Conservation (phyloP, 2,797 vertebrate genomes). For the Sciaenops ocellatus region DNA sequence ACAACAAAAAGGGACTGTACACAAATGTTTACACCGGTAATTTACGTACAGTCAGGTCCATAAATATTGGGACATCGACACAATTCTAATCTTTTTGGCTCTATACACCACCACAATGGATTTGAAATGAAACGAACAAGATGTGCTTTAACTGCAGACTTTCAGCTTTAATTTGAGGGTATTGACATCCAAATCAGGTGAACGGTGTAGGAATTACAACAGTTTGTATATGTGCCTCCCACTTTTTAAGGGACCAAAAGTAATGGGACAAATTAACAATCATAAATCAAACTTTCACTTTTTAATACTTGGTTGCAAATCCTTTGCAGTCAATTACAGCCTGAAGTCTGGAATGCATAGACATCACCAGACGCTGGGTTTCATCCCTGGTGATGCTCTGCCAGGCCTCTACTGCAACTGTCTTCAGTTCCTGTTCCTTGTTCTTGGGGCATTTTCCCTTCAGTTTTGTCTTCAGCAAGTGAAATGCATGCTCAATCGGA, state of each 20-base stretch:
- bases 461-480: constrained; percentile 3
- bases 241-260: too few species aligned
- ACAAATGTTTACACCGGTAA: not conserved
- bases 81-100: too few species aligned
- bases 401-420: too few species aligned
- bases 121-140: constrained; percentile 11
- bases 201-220: constrained; percentile 66
- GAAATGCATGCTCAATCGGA: not conserved
- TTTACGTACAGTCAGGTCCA: too few species aligned
- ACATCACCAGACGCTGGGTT: too few species aligned
- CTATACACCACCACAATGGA: constrained; percentile 1
- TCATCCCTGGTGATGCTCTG: too few species aligned
- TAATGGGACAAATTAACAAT: not conserved
- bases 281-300: constrained; percentile 30
- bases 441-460: too few species aligned
- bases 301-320: constrained; percentile 58
- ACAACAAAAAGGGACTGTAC: not conserved
- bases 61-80: too few species aligned
- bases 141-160: constrained; percentile 53
- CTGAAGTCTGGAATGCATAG: constrained; percentile 12
- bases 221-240: constrained; percentile 21
- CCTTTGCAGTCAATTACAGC: constrained; percentile 36
- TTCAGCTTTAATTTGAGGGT: constrained; percentile 69
- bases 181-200: constrained; percentile 64
- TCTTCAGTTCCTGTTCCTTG: too few species aligned